Base-by-base conservation (phyloP, 2,113 vertebrate species). In the Indri indri region DNA sequence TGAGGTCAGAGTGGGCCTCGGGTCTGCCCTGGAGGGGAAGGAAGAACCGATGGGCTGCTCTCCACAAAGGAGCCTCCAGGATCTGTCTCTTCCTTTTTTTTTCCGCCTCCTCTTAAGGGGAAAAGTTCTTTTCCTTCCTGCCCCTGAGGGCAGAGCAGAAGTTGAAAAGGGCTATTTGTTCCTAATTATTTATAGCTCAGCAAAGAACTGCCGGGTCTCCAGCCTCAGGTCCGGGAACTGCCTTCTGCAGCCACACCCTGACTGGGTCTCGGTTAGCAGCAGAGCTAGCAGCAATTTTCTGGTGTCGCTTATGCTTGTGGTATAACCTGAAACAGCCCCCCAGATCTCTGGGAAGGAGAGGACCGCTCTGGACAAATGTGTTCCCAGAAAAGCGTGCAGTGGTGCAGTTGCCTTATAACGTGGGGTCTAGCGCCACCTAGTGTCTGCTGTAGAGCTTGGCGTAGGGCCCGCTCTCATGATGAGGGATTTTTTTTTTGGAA, bases 361-460 rank as follows among this genome's bases (percentile, higher is more conserved):
- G 32, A 42, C 13, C 23, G 57, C 8, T 5, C 32, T 8, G 45
- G 27, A 11, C 12, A 70, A 57, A 45, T 37, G 1, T 4, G 27
- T 74, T 63, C 37, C 71, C 66, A 11, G n/a, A 10, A 86, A 59
- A 50, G 34, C 3, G 8, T 25, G 61, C 20, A 2, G 6, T 0
- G 11, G 1, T 17, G 0, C 47, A 34, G 20, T 12, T 5, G 61
- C 34, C 54, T 20, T 47, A 74, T 97, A 88, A 85, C 23, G 25
- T 50, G 97, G 91, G 83, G n/a, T 93, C 76, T 61, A 74, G 91
- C 94, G 73, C 97, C 98, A 97, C 91, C 98, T 98, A 94, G 96
- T 88, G 98, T 65, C 54, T 13, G 0, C 7, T 50, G 1, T 5
- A 7, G 68, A 52, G n/a, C 42, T 40, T 76, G 80, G 40, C 40